Percentiles rank a stretch among this genome's conserved stretches.
Evolutionary conservation across 2,113 vertebrate species (phyloP).

Genomic region (Stercorarius parasiticus): DNA sequence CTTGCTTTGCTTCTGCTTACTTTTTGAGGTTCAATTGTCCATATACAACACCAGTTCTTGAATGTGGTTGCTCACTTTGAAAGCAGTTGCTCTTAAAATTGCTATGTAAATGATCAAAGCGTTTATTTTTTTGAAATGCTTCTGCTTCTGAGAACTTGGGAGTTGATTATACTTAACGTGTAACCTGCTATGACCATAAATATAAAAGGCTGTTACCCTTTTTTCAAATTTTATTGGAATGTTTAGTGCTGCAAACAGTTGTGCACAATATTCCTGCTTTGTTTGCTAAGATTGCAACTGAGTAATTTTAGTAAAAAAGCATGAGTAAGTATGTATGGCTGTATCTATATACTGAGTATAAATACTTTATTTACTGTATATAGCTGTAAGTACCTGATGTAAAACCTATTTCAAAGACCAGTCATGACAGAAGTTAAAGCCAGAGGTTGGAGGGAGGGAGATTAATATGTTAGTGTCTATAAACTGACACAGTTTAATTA

Average conservation of each 20-base stretch:
- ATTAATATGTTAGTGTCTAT: not conserved
- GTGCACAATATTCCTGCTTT: not conserved
- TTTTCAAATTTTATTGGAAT: not conserved
- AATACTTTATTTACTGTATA: not conserved
- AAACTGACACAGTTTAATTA: constrained; percentile 25
- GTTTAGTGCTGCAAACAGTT: not conserved
- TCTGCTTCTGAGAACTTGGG: not conserved
- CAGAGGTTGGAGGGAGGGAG: not conserved
- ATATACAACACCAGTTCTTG: not conserved
- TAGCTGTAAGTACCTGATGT: not conserved
- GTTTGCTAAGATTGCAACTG: not conserved
- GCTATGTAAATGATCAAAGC: not conserved
- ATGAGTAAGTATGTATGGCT: not conserved
- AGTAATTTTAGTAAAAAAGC: not conserved
- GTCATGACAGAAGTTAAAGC: not conserved
- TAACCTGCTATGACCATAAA: not conserved
- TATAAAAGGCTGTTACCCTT: not conserved
- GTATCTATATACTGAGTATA: not conserved
- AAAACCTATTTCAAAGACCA: not conserved
- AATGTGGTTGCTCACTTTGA: not conserved
- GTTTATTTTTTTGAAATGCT: not conserved
- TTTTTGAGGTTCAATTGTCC: not conserved
- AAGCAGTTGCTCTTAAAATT: not conserved
- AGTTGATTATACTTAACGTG: not conserved
- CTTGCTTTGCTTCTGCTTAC: not conserved